Evolutionary conservation across 2,888 invertebrate species (phyloP).

Genomic region (Callinectes sapidus): DNA sequence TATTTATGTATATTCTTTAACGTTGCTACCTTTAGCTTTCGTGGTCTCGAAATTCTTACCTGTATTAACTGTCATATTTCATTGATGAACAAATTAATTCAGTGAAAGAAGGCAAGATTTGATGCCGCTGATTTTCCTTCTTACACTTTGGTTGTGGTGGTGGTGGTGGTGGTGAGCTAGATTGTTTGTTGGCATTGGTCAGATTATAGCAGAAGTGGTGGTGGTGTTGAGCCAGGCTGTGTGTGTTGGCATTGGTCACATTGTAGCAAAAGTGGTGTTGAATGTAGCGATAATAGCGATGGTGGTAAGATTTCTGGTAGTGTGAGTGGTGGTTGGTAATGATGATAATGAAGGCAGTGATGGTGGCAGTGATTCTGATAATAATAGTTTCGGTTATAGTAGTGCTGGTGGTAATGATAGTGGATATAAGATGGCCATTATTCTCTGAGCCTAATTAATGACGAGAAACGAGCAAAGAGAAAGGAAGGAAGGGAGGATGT

Average conservation of each 20-base stretch:
- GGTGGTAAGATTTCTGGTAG: not conserved
- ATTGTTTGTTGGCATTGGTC: not conserved
- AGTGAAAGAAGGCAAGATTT: no score
- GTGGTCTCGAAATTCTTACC: no score
- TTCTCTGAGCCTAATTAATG: not conserved
- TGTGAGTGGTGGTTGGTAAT: not conserved
- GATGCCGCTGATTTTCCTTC: not conserved
- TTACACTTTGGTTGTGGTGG: no score
- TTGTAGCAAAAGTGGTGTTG: not conserved
- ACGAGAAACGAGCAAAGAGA: not conserved
- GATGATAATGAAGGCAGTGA: not conserved
- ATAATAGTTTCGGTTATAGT: not conserved
- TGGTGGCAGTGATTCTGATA: not conserved
- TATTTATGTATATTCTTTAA: no score
- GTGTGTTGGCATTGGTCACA: not conserved
- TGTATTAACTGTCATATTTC: no score
- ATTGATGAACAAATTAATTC: no score
- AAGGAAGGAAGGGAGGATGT: no score
- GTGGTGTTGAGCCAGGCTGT: not conserved
- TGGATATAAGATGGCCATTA: no score
- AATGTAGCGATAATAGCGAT: not conserved
- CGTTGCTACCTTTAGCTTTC: no score
- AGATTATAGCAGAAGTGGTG: not conserved
- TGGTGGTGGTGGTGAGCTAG: not conserved
- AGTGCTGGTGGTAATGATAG: not conserved